phyloP scores from a whole-genome alignment of 53 echinoderm and acorn worm species.

The Hippasteria phrygiana region DNA sequence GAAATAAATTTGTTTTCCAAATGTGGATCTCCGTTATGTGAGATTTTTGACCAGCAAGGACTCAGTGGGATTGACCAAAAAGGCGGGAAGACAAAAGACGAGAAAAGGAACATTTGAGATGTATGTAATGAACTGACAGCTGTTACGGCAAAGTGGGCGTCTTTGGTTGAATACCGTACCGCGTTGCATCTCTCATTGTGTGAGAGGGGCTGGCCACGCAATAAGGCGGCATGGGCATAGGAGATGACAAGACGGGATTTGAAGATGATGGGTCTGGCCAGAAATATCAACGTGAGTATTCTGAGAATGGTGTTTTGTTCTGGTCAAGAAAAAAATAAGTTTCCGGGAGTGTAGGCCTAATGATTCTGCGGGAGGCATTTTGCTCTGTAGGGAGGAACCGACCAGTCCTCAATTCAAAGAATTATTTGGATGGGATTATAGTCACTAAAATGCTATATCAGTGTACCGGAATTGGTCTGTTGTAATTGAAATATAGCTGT shows the following conservation, averaged over 20 bases:
- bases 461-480: too few species aligned
- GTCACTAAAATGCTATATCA: too few species aligned
- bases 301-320: neutral
- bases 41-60: neutral
- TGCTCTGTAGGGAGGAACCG: too few species aligned
- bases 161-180: neutral
- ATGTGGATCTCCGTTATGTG: conserved; percentile 6
- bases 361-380: neutral
- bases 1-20: neutral
- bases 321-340: neutral
- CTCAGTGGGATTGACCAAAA: neutral
- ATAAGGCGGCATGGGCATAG: conserved; percentile 2
- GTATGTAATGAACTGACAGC: neutral
- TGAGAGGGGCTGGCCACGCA: neutral
- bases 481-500: too few species aligned
- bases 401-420: too few species aligned
- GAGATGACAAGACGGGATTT: neutral
- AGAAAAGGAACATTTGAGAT: neutral
- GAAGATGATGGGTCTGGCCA: neutral
- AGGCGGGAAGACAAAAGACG: neutral
- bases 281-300: conserved; percentile 32
- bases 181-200: too few species aligned
- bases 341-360: neutral
- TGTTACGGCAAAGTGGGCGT: neutral
- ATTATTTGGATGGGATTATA: too few species aligned